A percentile compares a stretch with the other conserved stretches of the same genome.
Conservation (phyloP, 2,888 invertebrate species). For the Tuberolachnus salignus region DNA sequence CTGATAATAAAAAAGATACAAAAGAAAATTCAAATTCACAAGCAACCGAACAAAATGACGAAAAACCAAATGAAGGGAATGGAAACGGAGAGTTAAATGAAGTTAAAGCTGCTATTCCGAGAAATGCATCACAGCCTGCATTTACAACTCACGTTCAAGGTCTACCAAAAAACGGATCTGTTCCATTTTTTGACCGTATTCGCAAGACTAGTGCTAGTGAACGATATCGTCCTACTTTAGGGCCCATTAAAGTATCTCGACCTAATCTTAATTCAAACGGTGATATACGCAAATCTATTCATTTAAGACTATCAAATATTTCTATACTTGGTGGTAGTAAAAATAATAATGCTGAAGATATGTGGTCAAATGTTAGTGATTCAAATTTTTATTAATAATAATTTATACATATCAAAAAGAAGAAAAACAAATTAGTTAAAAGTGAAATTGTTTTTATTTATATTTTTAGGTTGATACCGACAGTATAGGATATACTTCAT, state of each 20-base stretch:
- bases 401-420: neutral
- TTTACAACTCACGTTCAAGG: constrained; percentile 77
- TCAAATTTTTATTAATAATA: neutral
- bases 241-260: constrained; percentile 79
- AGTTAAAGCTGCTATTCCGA: constrained; percentile 66
- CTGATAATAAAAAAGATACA: constrained; percentile 60
- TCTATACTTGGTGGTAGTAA: constrained; percentile 69
- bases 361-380: constrained; percentile 61
- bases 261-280: constrained; percentile 78
- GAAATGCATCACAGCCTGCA: constrained; percentile 87
- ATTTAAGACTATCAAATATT: constrained; percentile 67
- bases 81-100: constrained; percentile 59
- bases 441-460: constrained; percentile 4
- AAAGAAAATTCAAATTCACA: constrained; percentile 61
- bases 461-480: constrained; percentile 66
- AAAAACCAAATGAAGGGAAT: constrained; percentile 32
- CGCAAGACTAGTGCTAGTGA: constrained; percentile 83
- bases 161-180: constrained; percentile 85
- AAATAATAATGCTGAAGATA: constrained; percentile 66
- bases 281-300: constrained; percentile 71
- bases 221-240: constrained; percentile 81
- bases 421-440: neutral
- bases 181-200: constrained; percentile 86
- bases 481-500: constrained; percentile 72
- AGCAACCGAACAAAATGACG: constrained; percentile 58